Evolutionary conservation across 2,797 vertebrate species (phyloP).

Genomic region (Gymnothorax javanicus): DNA sequence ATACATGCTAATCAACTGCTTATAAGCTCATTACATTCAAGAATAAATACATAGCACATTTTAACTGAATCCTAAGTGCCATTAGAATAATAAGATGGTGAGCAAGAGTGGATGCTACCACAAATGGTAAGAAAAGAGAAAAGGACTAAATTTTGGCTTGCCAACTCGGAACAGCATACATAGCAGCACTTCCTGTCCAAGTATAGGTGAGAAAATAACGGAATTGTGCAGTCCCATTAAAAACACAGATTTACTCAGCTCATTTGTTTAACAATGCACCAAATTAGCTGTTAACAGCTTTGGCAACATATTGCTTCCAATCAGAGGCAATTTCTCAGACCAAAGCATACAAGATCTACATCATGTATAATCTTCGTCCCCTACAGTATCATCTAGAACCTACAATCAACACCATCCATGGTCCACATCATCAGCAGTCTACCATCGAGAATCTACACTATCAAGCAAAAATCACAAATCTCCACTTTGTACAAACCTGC

Average conservation of each 20-base stretch:
- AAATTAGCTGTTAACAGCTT: no score
- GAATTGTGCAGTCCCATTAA: neutral
- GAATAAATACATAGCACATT: neutral
- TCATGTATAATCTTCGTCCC: no score
- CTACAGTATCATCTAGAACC: no score
- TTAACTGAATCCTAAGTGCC: slow-evolving; percentile 20
- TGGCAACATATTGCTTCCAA: neutral
- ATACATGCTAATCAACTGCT: neutral
- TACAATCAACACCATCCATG: no score
- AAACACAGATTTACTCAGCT: slow-evolving; percentile 28
- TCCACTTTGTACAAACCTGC: no score
- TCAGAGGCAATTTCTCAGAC: neutral
- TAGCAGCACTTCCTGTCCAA: slow-evolving; percentile 62
- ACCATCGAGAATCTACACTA: neutral
- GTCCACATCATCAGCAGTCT: neutral
- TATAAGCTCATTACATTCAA: neutral
- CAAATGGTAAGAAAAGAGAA: neutral
- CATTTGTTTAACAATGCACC: neutral
- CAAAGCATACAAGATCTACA: neutral
- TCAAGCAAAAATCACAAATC: neutral
- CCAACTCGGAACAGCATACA: slow-evolving; percentile 40
- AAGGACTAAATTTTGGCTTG: neutral
- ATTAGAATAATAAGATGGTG: slow-evolving; percentile 25
- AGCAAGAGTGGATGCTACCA: slow-evolving; percentile 12
- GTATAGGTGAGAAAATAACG: slow-evolving; percentile 56